Conservation (phyloP, 2,113 vertebrate species). For the Zosterops hypoxanthus region DNA sequence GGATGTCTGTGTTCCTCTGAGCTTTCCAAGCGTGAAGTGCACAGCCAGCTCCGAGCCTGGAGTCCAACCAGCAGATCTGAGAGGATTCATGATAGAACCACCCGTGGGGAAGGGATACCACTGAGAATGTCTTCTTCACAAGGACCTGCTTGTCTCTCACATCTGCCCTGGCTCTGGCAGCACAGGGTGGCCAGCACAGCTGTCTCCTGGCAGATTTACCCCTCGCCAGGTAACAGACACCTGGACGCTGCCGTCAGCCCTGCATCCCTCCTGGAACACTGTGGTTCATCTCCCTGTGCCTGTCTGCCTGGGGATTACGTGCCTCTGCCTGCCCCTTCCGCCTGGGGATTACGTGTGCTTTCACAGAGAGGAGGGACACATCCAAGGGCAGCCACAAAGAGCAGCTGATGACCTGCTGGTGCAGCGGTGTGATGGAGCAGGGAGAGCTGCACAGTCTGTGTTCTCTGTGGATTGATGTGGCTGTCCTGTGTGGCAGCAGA, state of each 20-base stretch:
- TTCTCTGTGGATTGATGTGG: neutral
- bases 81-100: neutral
- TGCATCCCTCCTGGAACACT: neutral
- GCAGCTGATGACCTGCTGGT: neutral
- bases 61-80: neutral
- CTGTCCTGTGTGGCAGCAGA: neutral
- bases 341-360: neutral
- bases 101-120: neutral
- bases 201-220: neutral
- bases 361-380: rapidly evolving
- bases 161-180: neutral
- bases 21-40: conserved; percentile 33
- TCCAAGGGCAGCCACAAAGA: neutral
- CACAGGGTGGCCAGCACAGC: rapidly evolving
- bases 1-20: conserved; percentile 15
- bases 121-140: neutral
- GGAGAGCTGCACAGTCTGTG: neutral
- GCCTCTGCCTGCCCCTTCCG: neutral
- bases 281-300: rapidly evolving
- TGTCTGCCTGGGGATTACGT: neutral
- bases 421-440: rapidly evolving
- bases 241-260: rapidly evolving
- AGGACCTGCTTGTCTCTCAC: neutral
- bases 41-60: conserved; percentile 26
- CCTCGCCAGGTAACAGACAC: neutral